Conservation (phyloP, 1,140 invertebrate species). For the Anagrus nilaparvatae region DNA sequence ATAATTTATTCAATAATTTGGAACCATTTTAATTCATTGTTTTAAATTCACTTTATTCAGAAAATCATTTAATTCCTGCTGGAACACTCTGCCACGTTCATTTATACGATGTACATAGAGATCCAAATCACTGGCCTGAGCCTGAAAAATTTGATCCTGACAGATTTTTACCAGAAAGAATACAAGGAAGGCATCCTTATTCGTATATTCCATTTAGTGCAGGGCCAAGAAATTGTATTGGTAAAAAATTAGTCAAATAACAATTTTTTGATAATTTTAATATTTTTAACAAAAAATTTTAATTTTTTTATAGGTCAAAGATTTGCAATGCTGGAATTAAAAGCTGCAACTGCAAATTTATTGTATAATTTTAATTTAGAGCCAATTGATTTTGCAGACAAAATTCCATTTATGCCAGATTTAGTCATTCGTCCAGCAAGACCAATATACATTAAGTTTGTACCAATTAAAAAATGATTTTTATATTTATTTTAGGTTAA, state of each 20-base stretch:
- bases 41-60: conserved; percentile 17
- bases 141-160: conserved; percentile 67
- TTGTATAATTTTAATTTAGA: conserved; percentile 19
- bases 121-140: conserved; percentile 59
- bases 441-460: conserved; percentile 14
- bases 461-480: conserved; percentile 6
- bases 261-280: neutral
- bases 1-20: no score
- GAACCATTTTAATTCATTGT: no score
- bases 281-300: no score
- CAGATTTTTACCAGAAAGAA: conserved; percentile 54
- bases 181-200: conserved; percentile 41
- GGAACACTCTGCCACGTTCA: conserved; percentile 38
- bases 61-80: conserved; percentile 31
- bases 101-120: conserved; percentile 52
- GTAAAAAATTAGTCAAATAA: conserved; percentile 19
- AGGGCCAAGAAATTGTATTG: conserved; percentile 65
- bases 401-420: conserved; percentile 12
- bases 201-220: conserved; percentile 64
- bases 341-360: conserved; percentile 12
- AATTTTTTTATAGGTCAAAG: conserved; percentile 21
- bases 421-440: conserved; percentile 14
- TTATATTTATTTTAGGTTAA: no score
- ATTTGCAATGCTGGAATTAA: conserved; percentile 23
- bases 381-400: conserved; percentile 12